Evolutionary conservation across 2,113 vertebrate species (phyloP).

Genomic region (Mesitornis unicolor): DNA sequence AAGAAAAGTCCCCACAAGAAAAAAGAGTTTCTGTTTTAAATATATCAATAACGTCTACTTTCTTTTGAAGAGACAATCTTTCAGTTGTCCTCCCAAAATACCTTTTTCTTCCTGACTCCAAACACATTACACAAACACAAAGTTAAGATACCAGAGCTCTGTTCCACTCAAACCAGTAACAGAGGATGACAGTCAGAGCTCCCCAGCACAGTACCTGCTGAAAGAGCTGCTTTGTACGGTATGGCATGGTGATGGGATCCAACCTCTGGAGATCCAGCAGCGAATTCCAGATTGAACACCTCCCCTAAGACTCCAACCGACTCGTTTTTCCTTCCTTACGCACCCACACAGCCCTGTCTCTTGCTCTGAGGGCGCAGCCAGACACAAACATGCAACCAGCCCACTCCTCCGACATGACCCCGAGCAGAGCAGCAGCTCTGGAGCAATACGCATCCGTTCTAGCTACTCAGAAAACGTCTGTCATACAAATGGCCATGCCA

Average conservation of each 20-base stretch:
- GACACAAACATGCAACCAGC: neutral
- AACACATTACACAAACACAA: neutral
- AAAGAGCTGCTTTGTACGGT: neutral
- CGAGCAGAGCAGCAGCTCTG: neutral
- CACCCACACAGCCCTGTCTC: neutral
- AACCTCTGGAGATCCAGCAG: neutral
- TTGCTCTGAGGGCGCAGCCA: neutral
- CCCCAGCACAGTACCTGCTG: neutral
- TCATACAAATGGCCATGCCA: neutral
- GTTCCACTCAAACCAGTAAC: neutral
- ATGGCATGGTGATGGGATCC: rapidly evolving
- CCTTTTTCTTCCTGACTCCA: neutral
- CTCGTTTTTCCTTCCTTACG: neutral
- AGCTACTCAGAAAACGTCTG: neutral
- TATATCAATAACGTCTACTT: neutral
- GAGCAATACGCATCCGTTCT: neutral
- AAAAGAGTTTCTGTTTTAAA: neutral
- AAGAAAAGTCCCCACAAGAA: neutral
- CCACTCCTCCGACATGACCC: rapidly evolving
- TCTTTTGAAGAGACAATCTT: neutral
- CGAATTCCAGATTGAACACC: neutral
- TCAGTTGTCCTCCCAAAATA: neutral
- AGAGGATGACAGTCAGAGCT: neutral
- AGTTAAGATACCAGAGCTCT: neutral
- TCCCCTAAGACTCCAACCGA: no score